Base-by-base conservation (phyloP, 2,797 vertebrate genomes). In the Gymnoscopelus microlampas region DNA sequence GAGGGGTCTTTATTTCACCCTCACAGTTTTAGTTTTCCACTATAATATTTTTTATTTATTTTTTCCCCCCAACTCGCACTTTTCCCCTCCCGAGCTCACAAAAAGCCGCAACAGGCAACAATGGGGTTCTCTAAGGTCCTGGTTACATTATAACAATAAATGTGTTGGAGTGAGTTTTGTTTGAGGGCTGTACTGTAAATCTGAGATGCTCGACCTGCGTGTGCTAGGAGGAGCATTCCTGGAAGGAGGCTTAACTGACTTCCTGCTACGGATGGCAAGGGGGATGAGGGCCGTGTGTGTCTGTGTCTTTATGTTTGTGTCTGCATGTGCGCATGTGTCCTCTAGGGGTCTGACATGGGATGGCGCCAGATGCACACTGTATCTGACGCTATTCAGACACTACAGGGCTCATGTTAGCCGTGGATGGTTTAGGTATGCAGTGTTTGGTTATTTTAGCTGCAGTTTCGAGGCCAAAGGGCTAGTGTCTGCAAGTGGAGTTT, bases 211-310 rank as follows among this genome's bases (percentile, higher is more conserved):
- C 57, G 53, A 49, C 53, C 70, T 76, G 57, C 66, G 51, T 67
- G n/a, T 63, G n/a, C 19, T 61, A 44, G 81, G 68, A 58, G 77
- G 84, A 71, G 10, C 78, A 60, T 91, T 90, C 84, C 85, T 86
- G 87, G 88, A 91, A 89, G 26, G 65, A 66, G 62, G 67, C 77
- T 92, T 87, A 81, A 68, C 68, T 23, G 68, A 85, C 88, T 87
- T 90, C 88, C 88, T 91, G 87, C 74, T 69, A 79, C 74, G 78
- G 74, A 79, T 85, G 86, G 83, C 77, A 72, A 71, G 14, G 70
- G 59, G 75, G 56, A 49, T 57, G 35, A 63, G 65, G 68, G 77
- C 47, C 67, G n/a, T 60, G 60, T 19, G n/a, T 11, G 10, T 39
- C 12, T 59, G 13, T 59, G 19, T 19, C 15, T 54, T 54, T 44